Conservation (phyloP, 2,888 invertebrate genomes). For the Macaria notata region DNA sequence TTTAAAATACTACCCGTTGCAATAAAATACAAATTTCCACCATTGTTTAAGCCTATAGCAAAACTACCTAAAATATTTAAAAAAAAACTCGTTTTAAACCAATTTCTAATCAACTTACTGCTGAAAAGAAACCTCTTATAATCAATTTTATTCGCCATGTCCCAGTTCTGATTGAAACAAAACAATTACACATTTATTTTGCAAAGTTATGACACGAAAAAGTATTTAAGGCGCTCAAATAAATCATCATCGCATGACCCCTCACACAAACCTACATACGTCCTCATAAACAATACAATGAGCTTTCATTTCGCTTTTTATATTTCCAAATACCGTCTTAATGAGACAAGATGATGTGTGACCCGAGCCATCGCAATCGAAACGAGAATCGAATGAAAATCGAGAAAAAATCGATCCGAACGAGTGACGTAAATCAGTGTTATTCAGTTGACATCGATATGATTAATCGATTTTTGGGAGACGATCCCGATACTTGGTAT, state of each 20-base stretch:
- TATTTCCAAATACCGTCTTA: constrained; percentile 55
- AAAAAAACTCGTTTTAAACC: too few relatives aligned
- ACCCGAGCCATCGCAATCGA: constrained; percentile 35
- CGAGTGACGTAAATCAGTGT: constrained; percentile 24
- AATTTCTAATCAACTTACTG: too few relatives aligned
- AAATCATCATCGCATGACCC: constrained; percentile 12
- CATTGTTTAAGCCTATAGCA: too few relatives aligned
- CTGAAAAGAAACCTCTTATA: too few relatives aligned
- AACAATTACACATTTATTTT: too few relatives aligned
- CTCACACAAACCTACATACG: constrained; percentile 9
- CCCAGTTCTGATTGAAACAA: too few relatives aligned
- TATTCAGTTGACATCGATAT: constrained; percentile 23
- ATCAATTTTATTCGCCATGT: too few relatives aligned
- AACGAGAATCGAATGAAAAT: constrained; percentile 29
- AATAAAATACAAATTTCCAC: too few relatives aligned
- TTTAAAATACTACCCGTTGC: too few relatives aligned
- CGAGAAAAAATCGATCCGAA: constrained; percentile 26
- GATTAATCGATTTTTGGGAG: constrained; percentile 18
- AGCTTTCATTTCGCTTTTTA: constrained; percentile 42
- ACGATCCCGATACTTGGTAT: constrained; percentile 3
- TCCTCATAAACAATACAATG: constrained; percentile 40
- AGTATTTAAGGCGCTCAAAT: not conserved
- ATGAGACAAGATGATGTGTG: constrained; percentile 61
- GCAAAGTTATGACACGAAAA: too few relatives aligned
- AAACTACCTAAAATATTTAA: too few relatives aligned